Conservation (phyloP, 2,888 invertebrate genomes). For the Mesoligia furuncula region DNA sequence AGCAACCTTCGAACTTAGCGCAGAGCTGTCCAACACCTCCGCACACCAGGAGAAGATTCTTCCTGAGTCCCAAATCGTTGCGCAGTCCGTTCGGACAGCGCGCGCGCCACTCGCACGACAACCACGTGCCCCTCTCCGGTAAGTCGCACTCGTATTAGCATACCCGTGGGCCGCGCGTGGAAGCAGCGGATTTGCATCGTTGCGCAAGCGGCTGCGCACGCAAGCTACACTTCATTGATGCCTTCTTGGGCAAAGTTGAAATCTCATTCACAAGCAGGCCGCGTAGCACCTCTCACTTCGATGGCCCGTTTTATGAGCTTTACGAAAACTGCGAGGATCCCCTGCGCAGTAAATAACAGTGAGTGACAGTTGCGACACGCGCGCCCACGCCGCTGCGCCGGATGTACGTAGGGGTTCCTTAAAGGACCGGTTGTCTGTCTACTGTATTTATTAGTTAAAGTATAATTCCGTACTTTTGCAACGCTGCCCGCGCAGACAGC, state of each 20-base stretch:
- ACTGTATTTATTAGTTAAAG: slow-evolving; percentile 74
- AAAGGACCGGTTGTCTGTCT: slow-evolving; percentile 84
- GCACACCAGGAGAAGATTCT: slow-evolving; percentile 94
- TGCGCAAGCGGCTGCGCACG: slow-evolving; percentile 77
- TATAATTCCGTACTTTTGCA: slow-evolving; percentile 82
- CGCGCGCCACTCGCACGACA: slow-evolving; percentile 89
- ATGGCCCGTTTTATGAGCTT: slow-evolving; percentile 69
- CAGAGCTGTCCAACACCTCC: slow-evolving; percentile 96
- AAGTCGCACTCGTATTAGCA: slow-evolving; percentile 75
- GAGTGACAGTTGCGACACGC: slow-evolving; percentile 85
- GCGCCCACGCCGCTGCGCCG: slow-evolving; percentile 85
- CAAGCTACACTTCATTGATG: slow-evolving; percentile 80
- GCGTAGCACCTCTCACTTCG: slow-evolving; percentile 76
- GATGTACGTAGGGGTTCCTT: slow-evolving; percentile 89
- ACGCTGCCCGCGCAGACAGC: slow-evolving; percentile 85
- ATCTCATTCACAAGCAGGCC: slow-evolving; percentile 78
- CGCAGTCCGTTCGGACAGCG: slow-evolving; percentile 94
- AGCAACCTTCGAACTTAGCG: slow-evolving; percentile 88
- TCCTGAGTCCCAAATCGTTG: slow-evolving; percentile 95
- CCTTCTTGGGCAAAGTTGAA: slow-evolving; percentile 76
- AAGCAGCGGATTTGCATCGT: slow-evolving; percentile 77
- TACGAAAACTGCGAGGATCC: slow-evolving; percentile 77
- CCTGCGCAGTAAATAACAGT: slow-evolving; percentile 80
- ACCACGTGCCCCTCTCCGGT: slow-evolving; percentile 94
- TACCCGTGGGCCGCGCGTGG: slow-evolving; percentile 70